Percentiles rank a stretch among this genome's conserved stretches.
Evolutionary conservation across 1,140 invertebrate species (phyloP).

Genomic region (Drosophila truncata): DNA sequence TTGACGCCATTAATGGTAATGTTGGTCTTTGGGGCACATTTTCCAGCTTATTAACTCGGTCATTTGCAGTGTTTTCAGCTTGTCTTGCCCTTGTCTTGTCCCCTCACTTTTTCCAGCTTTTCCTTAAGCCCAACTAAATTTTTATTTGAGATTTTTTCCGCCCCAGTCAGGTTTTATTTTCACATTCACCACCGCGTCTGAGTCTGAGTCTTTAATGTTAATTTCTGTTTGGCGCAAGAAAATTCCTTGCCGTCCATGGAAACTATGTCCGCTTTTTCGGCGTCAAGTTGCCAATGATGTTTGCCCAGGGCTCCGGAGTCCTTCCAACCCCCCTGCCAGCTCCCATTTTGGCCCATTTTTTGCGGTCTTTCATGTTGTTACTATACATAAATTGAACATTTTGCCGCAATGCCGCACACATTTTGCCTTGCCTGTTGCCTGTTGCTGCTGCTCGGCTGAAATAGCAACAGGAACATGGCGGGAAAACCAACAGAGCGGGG

Average conservation of each 20-base stretch:
- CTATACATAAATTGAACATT: slow-evolving; percentile 74
- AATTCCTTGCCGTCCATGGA: slow-evolving; percentile 18
- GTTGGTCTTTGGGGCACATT: slow-evolving; percentile 63
- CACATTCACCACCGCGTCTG: slow-evolving; percentile 49
- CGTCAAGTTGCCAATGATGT: slow-evolving; percentile 57
- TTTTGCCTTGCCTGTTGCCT: slow-evolving; percentile 76
- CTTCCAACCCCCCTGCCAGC: not conserved
- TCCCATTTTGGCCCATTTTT: slow-evolving; percentile 27
- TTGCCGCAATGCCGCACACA: slow-evolving; percentile 69
- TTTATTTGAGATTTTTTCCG: slow-evolving; percentile 22
- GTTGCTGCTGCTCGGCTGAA: slow-evolving; percentile 65
- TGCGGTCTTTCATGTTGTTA: slow-evolving; percentile 58
- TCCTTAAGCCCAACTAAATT: slow-evolving; percentile 12
- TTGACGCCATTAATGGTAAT: slow-evolving; percentile 65
- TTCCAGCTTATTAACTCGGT: slow-evolving; percentile 74
- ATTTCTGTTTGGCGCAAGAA: slow-evolving; percentile 14
- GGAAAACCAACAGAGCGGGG: not conserved
- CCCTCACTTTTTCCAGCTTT: not conserved
- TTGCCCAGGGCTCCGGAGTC: slow-evolving; percentile 8
- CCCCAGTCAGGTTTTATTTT: slow-evolving; percentile 42
- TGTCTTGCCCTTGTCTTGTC: not conserved
- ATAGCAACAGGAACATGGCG: slow-evolving; percentile 1
- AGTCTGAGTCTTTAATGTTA: slow-evolving; percentile 51
- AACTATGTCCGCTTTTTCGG: slow-evolving; percentile 51
- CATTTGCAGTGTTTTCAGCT: slow-evolving; percentile 42